Evolutionary conservation across 2,888 invertebrate genomes (phyloP).

Genomic region (Neuroscelio doddi): DNA sequence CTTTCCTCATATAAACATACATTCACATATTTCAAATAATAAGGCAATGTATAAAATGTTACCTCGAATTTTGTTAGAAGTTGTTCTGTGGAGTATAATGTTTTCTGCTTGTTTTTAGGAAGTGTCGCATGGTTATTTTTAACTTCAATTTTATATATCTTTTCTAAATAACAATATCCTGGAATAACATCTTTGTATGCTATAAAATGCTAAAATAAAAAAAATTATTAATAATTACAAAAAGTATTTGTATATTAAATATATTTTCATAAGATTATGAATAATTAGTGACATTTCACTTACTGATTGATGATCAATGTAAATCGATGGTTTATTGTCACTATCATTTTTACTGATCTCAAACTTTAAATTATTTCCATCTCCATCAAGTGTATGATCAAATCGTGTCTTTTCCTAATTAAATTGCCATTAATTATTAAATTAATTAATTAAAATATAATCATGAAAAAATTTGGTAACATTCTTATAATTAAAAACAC

Average conservation of each 20-base stretch:
- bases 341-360: conserved; percentile 11
- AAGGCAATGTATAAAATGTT: no score
- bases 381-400: conserved; percentile 52
- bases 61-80: conserved; percentile 72
- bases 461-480: conserved; percentile 7
- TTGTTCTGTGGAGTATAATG: conserved; percentile 63
- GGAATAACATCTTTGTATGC: conserved; percentile 71
- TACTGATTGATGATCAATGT: conserved; percentile 63
- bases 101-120: conserved; percentile 37
- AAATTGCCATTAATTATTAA: conserved; percentile 5
- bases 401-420: conserved; percentile 59
- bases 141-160: conserved; percentile 61
- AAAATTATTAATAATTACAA: conserved; percentile 36
- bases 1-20: no score
- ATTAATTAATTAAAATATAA: no score
- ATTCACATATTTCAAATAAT: no score
- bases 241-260: neutral
- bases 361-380: conserved; percentile 19
- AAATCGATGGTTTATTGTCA: conserved; percentile 51
- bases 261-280: neutral
- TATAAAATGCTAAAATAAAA: conserved; percentile 66
- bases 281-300: conserved; percentile 17
- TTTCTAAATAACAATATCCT: conserved; percentile 72
- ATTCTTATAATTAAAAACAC: no score
- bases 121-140: conserved; percentile 17